Evolutionary conservation across 2,888 invertebrate species (phyloP).

Genomic region (Apamea anceps): DNA sequence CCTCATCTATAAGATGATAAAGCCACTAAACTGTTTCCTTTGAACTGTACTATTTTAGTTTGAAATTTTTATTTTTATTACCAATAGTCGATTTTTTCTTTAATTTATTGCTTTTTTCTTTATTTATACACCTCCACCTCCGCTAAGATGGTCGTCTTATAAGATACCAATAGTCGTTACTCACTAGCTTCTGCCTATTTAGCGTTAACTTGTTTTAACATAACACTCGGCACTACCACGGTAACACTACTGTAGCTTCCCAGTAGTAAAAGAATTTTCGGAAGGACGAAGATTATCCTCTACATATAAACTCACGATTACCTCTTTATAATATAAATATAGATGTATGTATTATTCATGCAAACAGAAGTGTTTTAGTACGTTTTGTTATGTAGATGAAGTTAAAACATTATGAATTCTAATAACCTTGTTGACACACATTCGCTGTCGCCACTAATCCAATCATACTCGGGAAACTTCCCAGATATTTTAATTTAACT

Average conservation of each 20-base stretch:
- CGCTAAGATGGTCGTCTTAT: too few species aligned
- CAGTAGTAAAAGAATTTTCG: background rate
- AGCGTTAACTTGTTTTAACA: too few species aligned
- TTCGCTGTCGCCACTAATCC: slow-evolving; percentile 22
- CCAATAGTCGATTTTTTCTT: too few species aligned
- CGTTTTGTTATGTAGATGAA: background rate
- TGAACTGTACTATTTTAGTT: background rate
- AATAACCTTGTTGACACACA: slow-evolving; percentile 27
- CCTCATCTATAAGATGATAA: background rate
- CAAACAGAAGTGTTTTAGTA: background rate
- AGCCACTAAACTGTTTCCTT: background rate
- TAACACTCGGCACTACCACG: too few species aligned
- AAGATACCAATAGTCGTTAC: too few species aligned
- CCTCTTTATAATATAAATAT: background rate
- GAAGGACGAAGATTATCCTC: background rate
- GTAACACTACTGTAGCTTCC: too few species aligned
- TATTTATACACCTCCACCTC: too few species aligned
- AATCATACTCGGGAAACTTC: slow-evolving; percentile 32
- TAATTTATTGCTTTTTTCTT: too few species aligned
- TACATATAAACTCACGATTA: background rate
- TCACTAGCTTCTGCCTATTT: too few species aligned
- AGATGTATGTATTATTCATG: background rate
- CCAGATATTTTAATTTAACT: slow-evolving; percentile 48
- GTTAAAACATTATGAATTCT: slow-evolving; percentile 24
- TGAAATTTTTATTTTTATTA: background rate